Percentiles rank a stretch among this genome's conserved stretches.
Evolutionary conservation across 2,888 invertebrate species (phyloP).

Genomic region (Chironomus riparius): DNA sequence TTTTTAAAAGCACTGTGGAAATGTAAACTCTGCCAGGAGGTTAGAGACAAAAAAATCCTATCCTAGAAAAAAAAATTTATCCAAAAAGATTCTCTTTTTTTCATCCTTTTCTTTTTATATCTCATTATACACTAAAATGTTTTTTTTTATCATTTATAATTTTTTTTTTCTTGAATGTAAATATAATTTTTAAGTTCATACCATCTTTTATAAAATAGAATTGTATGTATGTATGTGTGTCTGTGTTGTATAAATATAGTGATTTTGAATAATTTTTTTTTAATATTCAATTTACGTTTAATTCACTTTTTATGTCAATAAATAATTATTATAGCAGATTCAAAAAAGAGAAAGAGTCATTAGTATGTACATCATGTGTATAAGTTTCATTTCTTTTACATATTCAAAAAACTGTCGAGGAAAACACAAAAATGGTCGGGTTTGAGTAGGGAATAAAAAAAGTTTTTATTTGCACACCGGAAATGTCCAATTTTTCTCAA

Average conservation of each 20-base stretch:
- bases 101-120: not conserved
- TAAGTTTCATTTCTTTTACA: no score
- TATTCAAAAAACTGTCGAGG: no score
- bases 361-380: no score
- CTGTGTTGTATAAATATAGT: slow-evolving; percentile 19
- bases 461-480: no score
- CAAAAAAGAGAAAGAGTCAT: not conserved
- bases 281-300: not conserved
- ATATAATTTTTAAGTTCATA: slow-evolving; percentile 15
- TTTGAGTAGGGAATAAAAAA: no score
- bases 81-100: not conserved
- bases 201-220: slow-evolving; percentile 14
- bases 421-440: no score
- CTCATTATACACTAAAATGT: not conserved
- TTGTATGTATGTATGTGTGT: not conserved
- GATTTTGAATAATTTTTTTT: not conserved
- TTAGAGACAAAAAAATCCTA: not conserved
- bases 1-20: no score
- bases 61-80: not conserved
- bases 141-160: not conserved
- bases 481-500: no score
- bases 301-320: slow-evolving; percentile 4
- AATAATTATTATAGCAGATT: slow-evolving; percentile 15
- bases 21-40: not conserved
- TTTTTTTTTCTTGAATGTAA: slow-evolving; percentile 7